Percentiles rank a stretch among this genome's conserved stretches.
Conservation (phyloP, 2,888 invertebrate genomes). For the Epirrhoe tristata region DNA sequence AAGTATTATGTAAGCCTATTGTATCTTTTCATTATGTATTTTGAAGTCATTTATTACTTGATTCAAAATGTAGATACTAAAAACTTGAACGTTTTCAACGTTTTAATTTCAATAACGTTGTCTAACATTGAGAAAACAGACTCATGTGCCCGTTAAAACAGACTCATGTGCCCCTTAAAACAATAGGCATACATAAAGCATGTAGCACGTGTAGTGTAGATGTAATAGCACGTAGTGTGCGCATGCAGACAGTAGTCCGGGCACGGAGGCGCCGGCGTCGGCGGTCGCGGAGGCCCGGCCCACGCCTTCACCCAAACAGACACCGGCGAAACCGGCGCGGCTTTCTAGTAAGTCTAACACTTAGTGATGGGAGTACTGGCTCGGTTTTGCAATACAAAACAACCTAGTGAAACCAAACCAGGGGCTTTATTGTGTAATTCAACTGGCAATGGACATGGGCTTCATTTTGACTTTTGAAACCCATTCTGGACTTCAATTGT, state of each 20-base stretch:
- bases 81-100: not conserved
- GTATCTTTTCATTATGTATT: constrained; percentile 3
- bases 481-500: too few species aligned
- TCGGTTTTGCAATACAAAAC: constrained; percentile 44
- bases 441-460: too few species aligned
- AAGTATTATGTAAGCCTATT: constrained; percentile 47
- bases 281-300: constrained; percentile 49
- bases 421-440: too few species aligned
- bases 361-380: constrained; percentile 44
- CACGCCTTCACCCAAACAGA: constrained; percentile 68
- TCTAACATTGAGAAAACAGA: too few species aligned
- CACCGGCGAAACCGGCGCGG: constrained; percentile 79
- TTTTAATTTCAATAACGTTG: not conserved
- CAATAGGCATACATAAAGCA: constrained; percentile 53
- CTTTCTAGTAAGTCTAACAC: constrained; percentile 73
- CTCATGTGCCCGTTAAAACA: too few species aligned
- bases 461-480: too few species aligned
- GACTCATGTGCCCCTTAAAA: not conserved
- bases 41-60: too few species aligned
- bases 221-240: constrained; percentile 81
- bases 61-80: too few species aligned
- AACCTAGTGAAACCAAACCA: too few species aligned
- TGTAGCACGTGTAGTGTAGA: constrained; percentile 69
- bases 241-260: constrained; percentile 70
- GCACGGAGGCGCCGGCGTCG: constrained; percentile 45